Evolutionary conservation across 2,888 invertebrate species (phyloP), one percentile per base, ranked within the genome.

Genomic region (Cephus spinipes): DNA sequence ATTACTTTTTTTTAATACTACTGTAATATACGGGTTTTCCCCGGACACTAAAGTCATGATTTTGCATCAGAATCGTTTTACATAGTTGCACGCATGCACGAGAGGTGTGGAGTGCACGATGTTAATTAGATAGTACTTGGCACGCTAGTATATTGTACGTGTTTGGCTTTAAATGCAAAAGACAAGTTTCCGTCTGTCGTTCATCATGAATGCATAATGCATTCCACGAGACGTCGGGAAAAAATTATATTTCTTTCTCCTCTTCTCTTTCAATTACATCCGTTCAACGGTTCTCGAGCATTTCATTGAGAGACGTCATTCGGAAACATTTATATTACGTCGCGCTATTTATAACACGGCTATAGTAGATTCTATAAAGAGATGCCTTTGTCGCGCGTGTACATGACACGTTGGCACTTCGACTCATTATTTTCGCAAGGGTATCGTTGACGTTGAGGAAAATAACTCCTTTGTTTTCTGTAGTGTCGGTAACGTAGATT

Each of bases 91-190:
- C 33, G 36, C 35, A 23, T 33, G 74, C n/a, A 12, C 35, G 74
- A 33, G 74, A 71, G 71, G 71, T 31, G 31, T 71, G 71, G 33
- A 71, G 33, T 33, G 31, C 12, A 71, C 74, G 74, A 40, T 74
- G 33, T 33, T 74, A 36, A 36, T 74, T 40, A 33, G 34, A 74
- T 30, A 34, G 30, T 34, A 74, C 74, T 33, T 71, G 71, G 71
- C 71, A 30, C 31, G 33, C 15, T 31, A 30, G 33, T 32, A 23
- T 23, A 71, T 71, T 71, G 33, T 71, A 32, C 71, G 71, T 71
- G 33, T 71, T 71, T 71, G 31, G 71, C 33, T 71, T 30, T 71
- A 23, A 71, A 71, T 71, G 33, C 71, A 55, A 55, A 55, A 23
- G 55, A 23, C 55, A 9, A 6, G 23, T 55, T 55, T 55, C 55